Evolutionary conservation across 2,113 vertebrate species (phyloP).

Genomic region (Ochotona princeps): DNA sequence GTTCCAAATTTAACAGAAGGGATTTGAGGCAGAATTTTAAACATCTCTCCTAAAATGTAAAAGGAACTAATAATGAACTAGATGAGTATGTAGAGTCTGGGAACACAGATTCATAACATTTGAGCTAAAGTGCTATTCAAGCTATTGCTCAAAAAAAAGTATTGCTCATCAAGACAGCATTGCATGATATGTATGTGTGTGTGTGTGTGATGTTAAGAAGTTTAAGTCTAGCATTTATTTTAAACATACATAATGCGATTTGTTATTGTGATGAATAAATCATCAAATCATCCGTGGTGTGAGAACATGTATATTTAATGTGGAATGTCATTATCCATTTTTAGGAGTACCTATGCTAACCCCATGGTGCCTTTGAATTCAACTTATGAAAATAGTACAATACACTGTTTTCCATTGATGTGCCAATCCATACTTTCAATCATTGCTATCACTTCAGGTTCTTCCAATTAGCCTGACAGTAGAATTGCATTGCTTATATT

Average conservation of each 20-base stretch:
- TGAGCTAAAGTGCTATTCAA: background rate
- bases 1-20: background rate
- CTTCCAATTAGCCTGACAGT: background rate
- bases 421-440: background rate
- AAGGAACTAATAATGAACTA: background rate
- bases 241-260: constrained; percentile 17
- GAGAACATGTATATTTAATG: constrained; percentile 43
- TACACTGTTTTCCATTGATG: background rate
- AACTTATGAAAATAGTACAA: constrained; percentile 31
- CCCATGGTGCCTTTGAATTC: constrained; percentile 27
- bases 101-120: background rate
- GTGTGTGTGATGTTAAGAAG: background rate
- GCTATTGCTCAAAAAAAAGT: background rate
- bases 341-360: background rate
- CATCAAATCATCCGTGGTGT: background rate
- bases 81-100: background rate
- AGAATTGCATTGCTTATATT: constrained; percentile 17
- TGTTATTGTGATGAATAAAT: constrained; percentile 57
- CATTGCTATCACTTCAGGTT: background rate
- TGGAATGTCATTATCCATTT: background rate
- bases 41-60: background rate
- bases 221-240: background rate
- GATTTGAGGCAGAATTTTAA: background rate
- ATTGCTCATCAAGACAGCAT: background rate
- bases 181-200: background rate